Conservation (phyloP, 1,140 invertebrate genomes). For the Vanessa atalanta region DNA sequence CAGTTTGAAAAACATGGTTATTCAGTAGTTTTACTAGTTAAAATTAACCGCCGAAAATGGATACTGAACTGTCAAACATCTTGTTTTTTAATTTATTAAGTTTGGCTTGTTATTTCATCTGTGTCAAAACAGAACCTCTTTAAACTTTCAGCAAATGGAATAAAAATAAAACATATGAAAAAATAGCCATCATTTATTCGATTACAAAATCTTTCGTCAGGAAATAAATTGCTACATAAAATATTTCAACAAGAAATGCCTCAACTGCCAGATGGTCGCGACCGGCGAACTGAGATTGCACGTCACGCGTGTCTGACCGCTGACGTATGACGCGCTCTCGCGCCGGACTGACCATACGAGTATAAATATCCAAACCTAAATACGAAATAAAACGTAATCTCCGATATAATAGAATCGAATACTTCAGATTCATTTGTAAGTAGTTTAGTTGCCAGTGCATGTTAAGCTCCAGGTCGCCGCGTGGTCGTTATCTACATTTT, state of each 20-base stretch:
- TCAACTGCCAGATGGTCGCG: slow-evolving; percentile 42
- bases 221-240: slow-evolving; percentile 78
- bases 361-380: neutral
- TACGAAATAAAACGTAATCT: slow-evolving; percentile 2
- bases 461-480: slow-evolving; percentile 21
- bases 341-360: neutral
- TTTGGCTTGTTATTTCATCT: neutral
- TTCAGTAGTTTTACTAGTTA: neutral
- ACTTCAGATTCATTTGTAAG: slow-evolving; percentile 1
- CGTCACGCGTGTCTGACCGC: too few species aligned
- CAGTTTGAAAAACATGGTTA: neutral
- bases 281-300: neutral
- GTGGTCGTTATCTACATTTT: slow-evolving; percentile 13
- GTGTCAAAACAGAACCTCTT: neutral
- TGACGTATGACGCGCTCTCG: too few species aligned
- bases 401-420: neutral
- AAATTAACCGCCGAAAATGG: too few species aligned
- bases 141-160: neutral
- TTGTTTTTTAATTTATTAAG: neutral
- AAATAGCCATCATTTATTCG: slow-evolving; percentile 78
- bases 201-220: slow-evolving; percentile 77
- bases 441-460: slow-evolving; percentile 33
- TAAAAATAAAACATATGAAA: slow-evolving; percentile 57
- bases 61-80: neutral
- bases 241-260: slow-evolving; percentile 72